phyloP scores from a whole-genome alignment of 1,140 invertebrate species.

The Melanaphis sacchari region DNA sequence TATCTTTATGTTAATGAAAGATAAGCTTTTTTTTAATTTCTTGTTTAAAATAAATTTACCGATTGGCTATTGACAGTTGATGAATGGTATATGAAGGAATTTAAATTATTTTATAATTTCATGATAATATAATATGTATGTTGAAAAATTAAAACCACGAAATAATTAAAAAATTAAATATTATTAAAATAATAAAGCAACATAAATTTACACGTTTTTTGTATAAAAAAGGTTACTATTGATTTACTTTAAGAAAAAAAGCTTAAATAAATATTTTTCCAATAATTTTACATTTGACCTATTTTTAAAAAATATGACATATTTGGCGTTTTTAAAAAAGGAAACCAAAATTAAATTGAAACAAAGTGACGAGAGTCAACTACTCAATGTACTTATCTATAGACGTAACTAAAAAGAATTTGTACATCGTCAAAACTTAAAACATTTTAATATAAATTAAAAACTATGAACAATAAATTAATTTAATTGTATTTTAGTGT shows the following conservation, averaged over 20 bases:
- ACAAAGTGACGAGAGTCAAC: background rate
- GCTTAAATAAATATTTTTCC: background rate
- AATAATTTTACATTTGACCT: conserved; percentile 10
- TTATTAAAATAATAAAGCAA: background rate
- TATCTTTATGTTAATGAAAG: background rate
- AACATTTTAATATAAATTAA: background rate
- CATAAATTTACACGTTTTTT: background rate
- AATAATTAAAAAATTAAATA: background rate
- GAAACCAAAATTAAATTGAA: background rate
- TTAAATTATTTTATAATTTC: background rate
- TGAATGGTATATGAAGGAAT: too few species aligned
- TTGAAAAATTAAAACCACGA: background rate
- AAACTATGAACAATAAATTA: background rate
- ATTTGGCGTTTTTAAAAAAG: background rate
- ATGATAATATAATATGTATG: background rate
- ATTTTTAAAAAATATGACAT: conserved; percentile 1
- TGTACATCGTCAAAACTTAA: background rate
- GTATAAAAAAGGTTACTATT: background rate
- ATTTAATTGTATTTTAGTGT: background rate
- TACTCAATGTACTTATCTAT: background rate
- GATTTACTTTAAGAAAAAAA: background rate
- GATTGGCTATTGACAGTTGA: background rate
- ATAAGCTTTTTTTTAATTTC: background rate
- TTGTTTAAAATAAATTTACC: background rate
- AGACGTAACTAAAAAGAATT: background rate